Percentiles rank a stretch among this genome's conserved stretches.
These are phyloP conservation scores for Tachycineta bicolor DNA, from an alignment of 2,113 vertebrate species.

Conservation along the genomic window DNA sequence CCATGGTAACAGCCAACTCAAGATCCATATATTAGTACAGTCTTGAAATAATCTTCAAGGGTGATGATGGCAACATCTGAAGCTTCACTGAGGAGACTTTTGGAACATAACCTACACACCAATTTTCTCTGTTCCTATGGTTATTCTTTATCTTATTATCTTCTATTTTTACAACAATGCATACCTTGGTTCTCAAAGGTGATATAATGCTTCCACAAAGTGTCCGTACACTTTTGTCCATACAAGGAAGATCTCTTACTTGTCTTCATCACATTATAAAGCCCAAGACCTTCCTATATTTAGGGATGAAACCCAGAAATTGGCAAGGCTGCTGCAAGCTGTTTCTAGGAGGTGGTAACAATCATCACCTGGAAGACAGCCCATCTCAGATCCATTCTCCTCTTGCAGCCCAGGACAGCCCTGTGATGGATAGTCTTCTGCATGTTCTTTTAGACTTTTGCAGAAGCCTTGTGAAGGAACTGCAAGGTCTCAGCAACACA, in stretches of 20 bases:
- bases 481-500: background rate
- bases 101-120: background rate
- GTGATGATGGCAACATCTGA: background rate
- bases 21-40: background rate
- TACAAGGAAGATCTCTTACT: slow-evolving; percentile 30
- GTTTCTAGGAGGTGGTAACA: background rate
- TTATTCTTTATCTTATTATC: background rate
- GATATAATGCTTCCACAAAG: background rate
- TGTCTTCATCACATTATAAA: background rate
- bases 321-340: slow-evolving; percentile 36
- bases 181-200: background rate
- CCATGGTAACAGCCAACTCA: slow-evolving; percentile 43
- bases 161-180: background rate
- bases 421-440: background rate
- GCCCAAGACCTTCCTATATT: slow-evolving; percentile 18
- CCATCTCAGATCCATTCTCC: background rate
- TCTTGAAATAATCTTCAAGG: slow-evolving; percentile 14
- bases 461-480: background rate
- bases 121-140: background rate
- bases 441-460: background rate
- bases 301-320: background rate
- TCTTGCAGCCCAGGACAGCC: background rate
- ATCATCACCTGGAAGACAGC: slow-evolving; percentile 20
- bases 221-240: background rate
- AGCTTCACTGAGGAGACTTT: background rate